Evolutionary conservation across 2,797 vertebrate genomes (phyloP).

Genomic region (Tauraco hartlaubi): DNA sequence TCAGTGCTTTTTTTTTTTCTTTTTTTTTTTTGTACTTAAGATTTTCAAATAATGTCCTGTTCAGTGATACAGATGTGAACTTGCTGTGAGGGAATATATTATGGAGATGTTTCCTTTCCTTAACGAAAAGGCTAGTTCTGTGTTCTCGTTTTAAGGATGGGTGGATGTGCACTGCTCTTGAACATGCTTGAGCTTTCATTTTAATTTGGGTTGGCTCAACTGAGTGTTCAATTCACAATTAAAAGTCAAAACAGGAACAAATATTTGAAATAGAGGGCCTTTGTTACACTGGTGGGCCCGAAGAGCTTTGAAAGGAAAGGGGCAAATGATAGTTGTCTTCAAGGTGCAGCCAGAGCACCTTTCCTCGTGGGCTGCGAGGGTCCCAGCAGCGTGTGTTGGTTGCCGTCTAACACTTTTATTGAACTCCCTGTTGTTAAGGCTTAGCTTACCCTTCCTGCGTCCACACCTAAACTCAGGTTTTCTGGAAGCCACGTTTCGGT

Average conservation of each 20-base stretch:
- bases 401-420: background rate
- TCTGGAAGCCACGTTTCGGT: background rate
- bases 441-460: background rate
- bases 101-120: background rate
- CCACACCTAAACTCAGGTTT: background rate
- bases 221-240: background rate
- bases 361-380: background rate
- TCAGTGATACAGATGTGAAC: background rate
- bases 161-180: background rate
- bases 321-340: fast-evolving
- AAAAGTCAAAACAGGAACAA: background rate
- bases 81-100: background rate
- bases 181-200: background rate
- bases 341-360: background rate
- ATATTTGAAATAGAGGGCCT: background rate
- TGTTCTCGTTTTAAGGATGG: background rate
- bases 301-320: background rate
- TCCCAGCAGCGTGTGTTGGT: background rate
- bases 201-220: background rate
- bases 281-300: background rate
- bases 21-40: background rate
- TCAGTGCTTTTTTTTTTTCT: background rate
- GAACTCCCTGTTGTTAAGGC: background rate
- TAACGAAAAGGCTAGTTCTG: background rate
- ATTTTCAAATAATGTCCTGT: background rate